Base-by-base conservation (phyloP, 2,888 invertebrate genomes). In the Blera fallax region DNA sequence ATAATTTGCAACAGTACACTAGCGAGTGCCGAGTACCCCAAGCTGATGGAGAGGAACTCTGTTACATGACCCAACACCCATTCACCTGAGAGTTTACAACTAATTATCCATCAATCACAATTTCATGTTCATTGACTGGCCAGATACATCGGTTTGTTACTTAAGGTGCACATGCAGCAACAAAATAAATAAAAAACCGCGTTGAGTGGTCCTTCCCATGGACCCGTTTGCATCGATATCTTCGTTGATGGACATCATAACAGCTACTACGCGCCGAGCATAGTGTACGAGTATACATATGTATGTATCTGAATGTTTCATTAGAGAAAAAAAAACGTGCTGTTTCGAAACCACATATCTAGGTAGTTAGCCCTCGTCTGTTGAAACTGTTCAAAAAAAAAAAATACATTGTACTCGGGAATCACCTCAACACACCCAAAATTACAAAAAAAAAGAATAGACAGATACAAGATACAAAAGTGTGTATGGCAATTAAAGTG, bases 41-140 rank as follows among this genome's bases (percentile, higher is more conserved):
- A 48, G 48, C 29, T 21, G 62, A 62, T 29, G 50, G 58, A 64
- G 40, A 34, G 70, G 56, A 65, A 56, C 34, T 58, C 67, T 45
- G 45, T 56, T 58, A 74, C 52, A 73, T 74, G 34, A 78, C 24
- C 27, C 43, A 50, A 40, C 43, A 37, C 21, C 52, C 73, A 60
- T 78, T 58, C 83, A 84, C 62, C 74, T 74, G 56, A 50, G 62
- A 45, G 52, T 40, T 45, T 34, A 6, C 58, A 45, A 60, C 45
- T 62, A 69, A 69, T 74, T 65, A 50, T 74, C 73, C 62, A 74
- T 84, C 73, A 84, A 79, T 84, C 83, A 79, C 14, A 40, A 62
- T 65, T 82, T 34, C 52, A 60, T 58, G 58, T 78, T 62, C 73
- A 73, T 70, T 77, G 50, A 70, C 82, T 32, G 60, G 14, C 16